Percentiles rank a stretch among this genome's conserved stretches.
Conservation (phyloP, 2,797 vertebrate species). For the Tragopan temminckii region DNA sequence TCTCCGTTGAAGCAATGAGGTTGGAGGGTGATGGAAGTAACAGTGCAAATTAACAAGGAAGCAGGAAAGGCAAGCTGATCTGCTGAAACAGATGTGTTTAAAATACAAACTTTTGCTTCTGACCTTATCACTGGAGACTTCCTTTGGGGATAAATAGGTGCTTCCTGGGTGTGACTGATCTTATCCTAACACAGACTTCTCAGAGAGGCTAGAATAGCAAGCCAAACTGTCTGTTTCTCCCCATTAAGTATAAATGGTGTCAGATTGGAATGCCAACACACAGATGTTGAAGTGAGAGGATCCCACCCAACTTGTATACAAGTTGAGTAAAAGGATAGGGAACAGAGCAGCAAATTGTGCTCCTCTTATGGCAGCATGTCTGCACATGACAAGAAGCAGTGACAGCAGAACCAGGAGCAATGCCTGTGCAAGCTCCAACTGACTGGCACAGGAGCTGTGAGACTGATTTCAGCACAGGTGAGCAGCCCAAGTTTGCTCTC, state of each 20-base stretch:
- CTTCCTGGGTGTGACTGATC: slow-evolving; percentile 10
- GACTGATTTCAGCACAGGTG: neutral
- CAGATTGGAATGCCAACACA: neutral
- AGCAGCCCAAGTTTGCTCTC: neutral
- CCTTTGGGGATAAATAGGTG: neutral
- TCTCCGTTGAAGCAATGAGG: neutral
- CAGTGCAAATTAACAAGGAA: slow-evolving; percentile 16
- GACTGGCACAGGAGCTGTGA: neutral
- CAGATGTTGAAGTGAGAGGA: slow-evolving; percentile 13
- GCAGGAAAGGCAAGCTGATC: slow-evolving; percentile 14
- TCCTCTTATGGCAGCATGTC: neutral
- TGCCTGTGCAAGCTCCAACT: accelerated
- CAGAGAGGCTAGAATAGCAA: neutral
- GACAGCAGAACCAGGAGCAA: neutral
- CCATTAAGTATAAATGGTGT: neutral
- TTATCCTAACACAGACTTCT: neutral
- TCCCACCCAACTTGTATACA: neutral
- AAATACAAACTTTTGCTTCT: neutral
- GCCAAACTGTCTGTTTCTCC: neutral
- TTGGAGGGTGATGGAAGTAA: neutral
- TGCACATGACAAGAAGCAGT: neutral
- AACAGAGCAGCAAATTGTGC: neutral
- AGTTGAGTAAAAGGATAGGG: neutral
- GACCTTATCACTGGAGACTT: neutral
- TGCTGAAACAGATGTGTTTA: slow-evolving; percentile 32